These are phyloP conservation scores for Agrilus cyanescens DNA, from an alignment of 2,888 invertebrate species.

Conservation along the genomic window DNA sequence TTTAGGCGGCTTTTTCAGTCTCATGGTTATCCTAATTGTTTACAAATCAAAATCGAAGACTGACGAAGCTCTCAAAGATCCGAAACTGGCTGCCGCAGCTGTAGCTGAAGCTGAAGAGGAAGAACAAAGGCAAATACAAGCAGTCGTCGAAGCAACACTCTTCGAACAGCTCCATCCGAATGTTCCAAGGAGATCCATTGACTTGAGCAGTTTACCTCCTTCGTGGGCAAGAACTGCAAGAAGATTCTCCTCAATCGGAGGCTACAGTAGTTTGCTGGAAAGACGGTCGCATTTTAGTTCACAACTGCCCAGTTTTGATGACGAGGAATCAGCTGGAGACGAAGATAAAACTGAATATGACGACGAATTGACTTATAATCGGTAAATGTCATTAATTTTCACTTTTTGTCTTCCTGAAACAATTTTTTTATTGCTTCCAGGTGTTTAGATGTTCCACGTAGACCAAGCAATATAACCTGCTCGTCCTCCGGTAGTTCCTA, in stretches of 20 bases:
- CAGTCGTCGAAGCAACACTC: slow-evolving; percentile 60
- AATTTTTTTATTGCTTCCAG: slow-evolving; percentile 18
- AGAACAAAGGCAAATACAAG: slow-evolving; percentile 56
- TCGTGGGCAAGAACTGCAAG: slow-evolving; percentile 35
- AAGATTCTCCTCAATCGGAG: slow-evolving; percentile 53
- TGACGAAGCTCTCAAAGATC: slow-evolving; percentile 63
- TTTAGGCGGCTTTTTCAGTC: slow-evolving; percentile 79
- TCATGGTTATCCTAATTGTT: slow-evolving; percentile 83
- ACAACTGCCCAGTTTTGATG: slow-evolving; percentile 49
- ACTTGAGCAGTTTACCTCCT: slow-evolving; percentile 29
- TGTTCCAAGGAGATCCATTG: slow-evolving; percentile 31
- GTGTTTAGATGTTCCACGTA: slow-evolving; percentile 38
- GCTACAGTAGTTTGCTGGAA: slow-evolving; percentile 60
- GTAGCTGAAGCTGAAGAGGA: slow-evolving; percentile 69
- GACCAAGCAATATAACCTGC: slow-evolving; percentile 72
- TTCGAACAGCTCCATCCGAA: slow-evolving; percentile 41
- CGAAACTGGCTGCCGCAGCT: slow-evolving; percentile 60
- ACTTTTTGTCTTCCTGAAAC: background rate
- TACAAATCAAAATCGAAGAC: slow-evolving; percentile 80
- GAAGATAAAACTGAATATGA: slow-evolving; percentile 28
- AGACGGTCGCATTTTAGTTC: slow-evolving; percentile 48
- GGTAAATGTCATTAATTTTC: slow-evolving; percentile 17
- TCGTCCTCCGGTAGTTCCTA: slow-evolving; percentile 78
- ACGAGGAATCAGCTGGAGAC: slow-evolving; percentile 36
- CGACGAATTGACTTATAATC: slow-evolving; percentile 27